Base-by-base conservation (phyloP, 2,888 invertebrate species). In the Eumerus sabulonum region DNA sequence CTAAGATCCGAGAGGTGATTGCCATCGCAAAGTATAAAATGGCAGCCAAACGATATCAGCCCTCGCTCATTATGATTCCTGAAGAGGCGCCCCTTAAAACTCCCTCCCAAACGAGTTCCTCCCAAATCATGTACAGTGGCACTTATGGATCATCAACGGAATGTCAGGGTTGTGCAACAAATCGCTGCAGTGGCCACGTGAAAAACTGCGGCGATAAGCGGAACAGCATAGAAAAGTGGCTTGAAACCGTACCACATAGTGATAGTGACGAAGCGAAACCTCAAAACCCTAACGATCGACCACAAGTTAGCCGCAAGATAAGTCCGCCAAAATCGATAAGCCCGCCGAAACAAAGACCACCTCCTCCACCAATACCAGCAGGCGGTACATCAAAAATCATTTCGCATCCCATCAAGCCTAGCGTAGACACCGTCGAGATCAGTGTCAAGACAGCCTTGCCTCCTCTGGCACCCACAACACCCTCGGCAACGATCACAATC, bases 1-100 rank as follows among this genome's bases (percentile, higher is more conserved):
- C 93, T 0, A 96, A 96, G 91, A 96, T 97, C 81, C 92, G 97
- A 77, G 96, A 96, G 90, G 96, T 97, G 5, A 96, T 97, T 83
- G 91, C 95, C 45, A 93, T 96, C 56, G 97, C 97, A 7, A 96
- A 96, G 86, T 94, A 94, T 84, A 96, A 96, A 90, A 96, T 96
- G 94, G 92, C 93, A 44, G 90, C 93, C 0, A 96, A 96, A 88
- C 91, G 93, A 71, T 96, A 94, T 85, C 91, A 93, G 71, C 96
- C 96, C 0, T 93, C 93, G 56, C 89, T 96, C 4, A 91, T 93
- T 62, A 92, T 93, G 85, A 96, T 96, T 84, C 95, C 95, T 0
- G 96, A 96, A 90, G 96, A 96, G 88, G 82, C 73, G 14, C 51
- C 81, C 1, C 82, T 84, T 0, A 83, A 79, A n/a, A 82, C 83